phyloP scores from a whole-genome alignment of 2,113 vertebrate genomes.

The Fregetta grallaria region DNA sequence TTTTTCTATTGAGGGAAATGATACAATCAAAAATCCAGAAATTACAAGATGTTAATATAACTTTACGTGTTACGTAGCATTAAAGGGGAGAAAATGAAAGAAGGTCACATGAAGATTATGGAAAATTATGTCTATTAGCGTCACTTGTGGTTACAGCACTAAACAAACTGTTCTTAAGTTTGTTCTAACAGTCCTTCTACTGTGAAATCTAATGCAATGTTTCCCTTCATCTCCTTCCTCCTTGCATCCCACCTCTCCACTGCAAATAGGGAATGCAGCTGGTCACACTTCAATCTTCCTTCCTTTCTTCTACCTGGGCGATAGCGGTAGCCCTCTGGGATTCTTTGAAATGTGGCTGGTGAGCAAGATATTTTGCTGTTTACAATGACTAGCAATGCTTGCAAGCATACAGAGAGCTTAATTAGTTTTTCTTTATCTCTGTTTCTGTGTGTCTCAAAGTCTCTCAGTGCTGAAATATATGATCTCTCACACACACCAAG shows the following conservation, averaged over 20 bases:
- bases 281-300: neutral
- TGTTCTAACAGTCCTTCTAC: neutral
- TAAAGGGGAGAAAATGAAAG: neutral
- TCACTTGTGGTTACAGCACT: neutral
- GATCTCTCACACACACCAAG: neutral
- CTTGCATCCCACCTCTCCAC: neutral
- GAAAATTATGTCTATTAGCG: neutral
- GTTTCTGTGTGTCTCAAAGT: neutral
- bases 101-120: neutral
- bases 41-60: neutral
- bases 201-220: neutral
- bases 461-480: constrained; percentile 28
- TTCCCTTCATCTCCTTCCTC: neutral
- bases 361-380: constrained; percentile 32
- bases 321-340: neutral
- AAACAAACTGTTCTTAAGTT: neutral
- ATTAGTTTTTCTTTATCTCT: constrained; percentile 57
- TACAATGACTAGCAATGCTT: constrained; percentile 7
- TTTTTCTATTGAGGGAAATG: neutral
- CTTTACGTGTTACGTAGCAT: neutral
- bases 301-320: neutral
- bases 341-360: constrained; percentile 9
- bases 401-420: constrained; percentile 30
- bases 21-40: neutral
- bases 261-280: neutral